Evolutionary conservation across 2,113 vertebrate genomes (phyloP), one percentile per base, ranked within the genome.

Genomic region (Oostethus manadensis): DNA sequence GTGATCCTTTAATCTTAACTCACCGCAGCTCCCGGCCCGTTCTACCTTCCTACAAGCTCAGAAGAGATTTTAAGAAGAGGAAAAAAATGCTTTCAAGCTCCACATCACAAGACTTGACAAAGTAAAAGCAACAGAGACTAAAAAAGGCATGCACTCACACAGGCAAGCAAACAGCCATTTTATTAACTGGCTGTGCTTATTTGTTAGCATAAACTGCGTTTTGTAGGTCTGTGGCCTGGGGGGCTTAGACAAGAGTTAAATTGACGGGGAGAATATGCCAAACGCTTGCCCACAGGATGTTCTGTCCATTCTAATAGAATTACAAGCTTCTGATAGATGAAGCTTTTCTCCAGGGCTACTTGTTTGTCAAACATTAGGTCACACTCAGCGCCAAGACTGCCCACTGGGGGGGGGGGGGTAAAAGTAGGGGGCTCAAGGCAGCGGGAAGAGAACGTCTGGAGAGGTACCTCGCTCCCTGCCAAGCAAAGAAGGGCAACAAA

Each of bases 311-410:
- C 82, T 87, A 88, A 89, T 88, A 80, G 84, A 85, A 87, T 88
- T 85, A 87, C 83, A 82, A 85, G 78, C 82, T 64, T 79, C 80
- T 84, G 85, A 86, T 83, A 87, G 86, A 77, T 79, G 78, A 81
- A 78, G 66, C 78, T 51, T 86, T 87, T 87, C 86, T 87, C 79
- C 55, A 35, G 63, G 80, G 83, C 83, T 82, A 84, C 83, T 88
- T 87, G 87, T 89, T 86, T 88, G 87, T 88, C 87, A 89, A 88
- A 88, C 86, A 88, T 86, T 88, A 87, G 87, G 85, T 88, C 87
- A 88, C 86, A 88, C 85, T 87, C 84, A 69, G 71, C 78, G 78
- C 78, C 78, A 65, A 82, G 78, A 79, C 66, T 23, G 56, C n/a
- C 11, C 7, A 26, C 33, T 15, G 53, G 29, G 46, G 54, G 45